Evolutionary conservation across 2,888 invertebrate genomes (phyloP), one percentile per base, ranked within the genome.

Genomic region (Metopia argyrocephala): DNA sequence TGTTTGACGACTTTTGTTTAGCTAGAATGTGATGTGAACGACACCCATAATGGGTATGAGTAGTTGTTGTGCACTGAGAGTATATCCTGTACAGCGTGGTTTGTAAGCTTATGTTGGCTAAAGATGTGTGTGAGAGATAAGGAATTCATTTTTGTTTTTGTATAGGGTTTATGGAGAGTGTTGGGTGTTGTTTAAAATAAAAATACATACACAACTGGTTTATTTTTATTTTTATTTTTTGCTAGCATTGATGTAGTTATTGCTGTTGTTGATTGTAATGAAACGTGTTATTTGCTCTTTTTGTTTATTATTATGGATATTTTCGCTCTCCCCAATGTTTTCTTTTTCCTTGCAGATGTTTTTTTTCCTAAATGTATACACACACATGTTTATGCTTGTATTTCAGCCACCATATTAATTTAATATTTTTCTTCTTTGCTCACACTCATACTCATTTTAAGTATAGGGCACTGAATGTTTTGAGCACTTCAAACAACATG

Each of bases 231-330:
- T 57, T 62, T 57, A 23, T 50, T 31, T 59, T 45, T 23, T 31
- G 7, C 9, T 12, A 9, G 9, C 64, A 27, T 54, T 54, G 66
- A 45, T 21, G 7, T 56, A 45, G 25, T 18, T 70, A 27, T 71
- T 61, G 54, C 61, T 59, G 46, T 21, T 57, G 38, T 50, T 62
- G 46, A 50, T 62, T 31, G 20, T 76, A 21, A 61, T 62, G 62
- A 74, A 79, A 82, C 79, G 74, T 83, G 82, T 78, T 78, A 68
- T 83, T 85, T 85, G 85, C 85, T 85, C 83, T 82, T 83, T 85
- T 86, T 62, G 84, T 61, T 68, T 54, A n/a, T 61, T 50, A 1
- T 27, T 57, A 18, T 21, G 15, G 56, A 7, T 45, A 9, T 20
- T 27, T 52, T 50, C 31, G 23, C 38, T 38, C 38, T 38, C 38